Evolutionary conservation across 2,797 vertebrate species (phyloP).

Genomic region (Acanthopagrus latus): DNA sequence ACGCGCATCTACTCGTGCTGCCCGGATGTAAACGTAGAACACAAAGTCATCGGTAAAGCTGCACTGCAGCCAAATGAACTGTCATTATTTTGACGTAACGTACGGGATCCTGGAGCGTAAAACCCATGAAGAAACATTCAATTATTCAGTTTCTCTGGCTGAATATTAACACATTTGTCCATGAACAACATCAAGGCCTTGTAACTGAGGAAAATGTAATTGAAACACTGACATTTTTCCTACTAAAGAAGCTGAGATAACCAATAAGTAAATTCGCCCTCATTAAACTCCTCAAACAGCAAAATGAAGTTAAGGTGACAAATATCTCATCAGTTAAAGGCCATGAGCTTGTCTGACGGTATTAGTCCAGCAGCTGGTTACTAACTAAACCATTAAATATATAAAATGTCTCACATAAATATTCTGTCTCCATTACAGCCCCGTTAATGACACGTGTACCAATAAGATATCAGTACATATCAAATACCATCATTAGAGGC

Average conservation of each 20-base stretch:
- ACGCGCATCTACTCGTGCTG: too few relatives aligned
- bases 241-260: too few relatives aligned
- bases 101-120: neutral
- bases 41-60: too few relatives aligned
- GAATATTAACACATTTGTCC: neutral
- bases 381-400: neutral
- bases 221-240: neutral
- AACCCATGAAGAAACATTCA: neutral
- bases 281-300: neutral
- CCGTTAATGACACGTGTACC: conserved; percentile 19
- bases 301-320: neutral
- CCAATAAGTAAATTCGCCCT: too few relatives aligned
- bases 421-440: conserved; percentile 10
- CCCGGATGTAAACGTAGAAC: too few relatives aligned
- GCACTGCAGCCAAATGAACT: neutral
- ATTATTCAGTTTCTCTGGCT: neutral
- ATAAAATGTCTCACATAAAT: neutral
- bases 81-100: too few relatives aligned
- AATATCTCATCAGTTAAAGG: neutral
- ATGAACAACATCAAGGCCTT: neutral
- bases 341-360: neutral
- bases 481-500: conserved; percentile 55
- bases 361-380: neutral
- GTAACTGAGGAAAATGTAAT: neutral
- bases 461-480: conserved; percentile 35